Percentiles rank a stretch among this genome's conserved stretches.
Conservation (phyloP, 2,888 invertebrate species). For the Pseudolycoriella hygida region DNA sequence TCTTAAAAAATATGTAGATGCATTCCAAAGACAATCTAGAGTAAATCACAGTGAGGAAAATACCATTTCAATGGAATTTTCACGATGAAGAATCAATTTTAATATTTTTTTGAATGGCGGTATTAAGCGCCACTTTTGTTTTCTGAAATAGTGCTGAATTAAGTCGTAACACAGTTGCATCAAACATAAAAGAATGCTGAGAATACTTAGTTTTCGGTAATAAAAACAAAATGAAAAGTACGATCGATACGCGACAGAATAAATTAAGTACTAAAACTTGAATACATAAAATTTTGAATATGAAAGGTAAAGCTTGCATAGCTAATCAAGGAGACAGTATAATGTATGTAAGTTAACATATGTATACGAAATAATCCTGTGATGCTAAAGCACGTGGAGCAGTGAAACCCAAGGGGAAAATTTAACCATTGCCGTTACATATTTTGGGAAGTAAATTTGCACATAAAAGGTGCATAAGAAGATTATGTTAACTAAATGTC, state of each 20-base stretch:
- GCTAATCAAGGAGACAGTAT: conserved; percentile 8
- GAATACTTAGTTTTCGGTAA: too few relatives aligned
- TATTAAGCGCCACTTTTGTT: too few relatives aligned
- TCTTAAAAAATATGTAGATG: too few relatives aligned
- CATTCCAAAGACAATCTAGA: too few relatives aligned
- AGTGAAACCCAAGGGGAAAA: not conserved
- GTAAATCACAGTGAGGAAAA: too few relatives aligned
- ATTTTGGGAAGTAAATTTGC: not conserved
- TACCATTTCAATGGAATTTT: too few relatives aligned
- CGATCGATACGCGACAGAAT: conserved; percentile 8
- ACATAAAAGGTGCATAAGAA: conserved; percentile 2
- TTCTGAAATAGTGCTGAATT: too few relatives aligned
- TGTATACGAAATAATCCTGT: not conserved
- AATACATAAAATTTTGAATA: conserved; percentile 3
- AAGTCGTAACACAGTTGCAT: not conserved
- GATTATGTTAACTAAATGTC: not conserved
- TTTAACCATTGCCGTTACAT: not conserved
- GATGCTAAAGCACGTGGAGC: not conserved
- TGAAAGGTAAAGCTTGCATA: conserved; percentile 5
- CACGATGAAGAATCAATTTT: too few relatives aligned
- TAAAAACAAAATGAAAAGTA: not conserved
- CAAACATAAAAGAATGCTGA: not conserved
- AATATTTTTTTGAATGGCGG: too few relatives aligned
- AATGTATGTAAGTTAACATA: not conserved
- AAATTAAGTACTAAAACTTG: conserved; percentile 6